These are phyloP conservation scores for Drosophila barbarae DNA, from an alignment of 2,888 invertebrate genomes.

Conservation along the genomic window DNA sequence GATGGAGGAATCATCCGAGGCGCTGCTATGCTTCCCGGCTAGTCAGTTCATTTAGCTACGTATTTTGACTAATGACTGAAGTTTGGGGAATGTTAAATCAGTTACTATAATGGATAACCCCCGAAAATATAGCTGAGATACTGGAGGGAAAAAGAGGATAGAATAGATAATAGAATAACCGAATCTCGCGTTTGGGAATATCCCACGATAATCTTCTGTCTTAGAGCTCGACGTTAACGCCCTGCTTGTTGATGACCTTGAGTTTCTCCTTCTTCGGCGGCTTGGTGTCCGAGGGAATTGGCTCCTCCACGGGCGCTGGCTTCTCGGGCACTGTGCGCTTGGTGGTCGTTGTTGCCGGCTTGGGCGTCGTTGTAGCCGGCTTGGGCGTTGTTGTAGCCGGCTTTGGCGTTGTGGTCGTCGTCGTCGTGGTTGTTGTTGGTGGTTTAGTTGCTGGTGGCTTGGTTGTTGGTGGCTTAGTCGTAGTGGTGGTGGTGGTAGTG, in stretches of 20 bases:
- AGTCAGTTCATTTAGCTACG: constrained; percentile 36
- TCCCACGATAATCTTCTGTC: constrained; percentile 9
- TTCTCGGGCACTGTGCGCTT: constrained; percentile 72
- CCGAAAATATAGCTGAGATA: constrained; percentile 24
- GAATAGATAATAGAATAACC: constrained; percentile 11
- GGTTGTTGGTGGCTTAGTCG: constrained; percentile 51
- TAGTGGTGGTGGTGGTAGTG: constrained; percentile 60
- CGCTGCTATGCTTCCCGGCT: constrained; percentile 24
- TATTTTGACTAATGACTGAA: constrained; percentile 35
- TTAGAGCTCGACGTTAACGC: constrained; percentile 79
- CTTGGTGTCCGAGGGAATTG: constrained; percentile 81
- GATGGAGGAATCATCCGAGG: constrained; percentile 21
- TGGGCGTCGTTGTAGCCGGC: constrained; percentile 44
- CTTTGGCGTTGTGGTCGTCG: constrained; percentile 41
- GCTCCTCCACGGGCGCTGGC: constrained; percentile 81
- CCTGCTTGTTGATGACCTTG: constrained; percentile 83
- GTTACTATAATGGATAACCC: constrained; percentile 9
- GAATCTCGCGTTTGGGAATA: constrained; percentile 32
- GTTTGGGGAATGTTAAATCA: constrained; percentile 14
- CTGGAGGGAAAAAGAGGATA: constrained; percentile 1
- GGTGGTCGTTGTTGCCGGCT: constrained; percentile 52
- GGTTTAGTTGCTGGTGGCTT: constrained; percentile 53
- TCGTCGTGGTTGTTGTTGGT: constrained; percentile 60
- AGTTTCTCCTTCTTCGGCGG: constrained; percentile 82
- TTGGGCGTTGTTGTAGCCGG: constrained; percentile 38